Evolutionary conservation across 2,113 vertebrate species (phyloP), one percentile per base, ranked within the genome.

Genomic region (Ictalurus furcatus): DNA sequence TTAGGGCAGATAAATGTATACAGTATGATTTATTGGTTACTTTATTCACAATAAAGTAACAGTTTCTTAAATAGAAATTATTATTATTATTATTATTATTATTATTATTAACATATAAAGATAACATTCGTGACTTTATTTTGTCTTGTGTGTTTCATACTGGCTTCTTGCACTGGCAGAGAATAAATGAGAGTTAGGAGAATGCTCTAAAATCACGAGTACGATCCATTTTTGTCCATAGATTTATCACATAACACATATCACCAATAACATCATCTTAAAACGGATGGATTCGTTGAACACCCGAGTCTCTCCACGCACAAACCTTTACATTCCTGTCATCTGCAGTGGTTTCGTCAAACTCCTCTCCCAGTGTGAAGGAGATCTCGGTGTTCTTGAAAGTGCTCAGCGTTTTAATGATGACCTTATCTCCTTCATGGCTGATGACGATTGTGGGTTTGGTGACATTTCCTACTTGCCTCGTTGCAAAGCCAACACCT

Each of bases 311-410:
- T 81, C 17, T 81, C 28, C 28, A 19, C 40, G 85, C 44, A 91
- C 97, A 95, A 95, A 99, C 98, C 96, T 98, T 98, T 90, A 98
- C 98, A 56, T 97, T 96, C 63, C 98, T 96, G 85, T 99, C 98
- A 82, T 99, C 98, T 16, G 96, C 95, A 0, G 97, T 99, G 85
- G 94, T 96, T 95, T 99, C 98, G 7, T 99, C 98, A 92, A 99
- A 99, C 94, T 99, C 98, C 88, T 99, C 98, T 91, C 98, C 98
- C 52, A 99, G 95, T 37, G 96, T 97, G 95, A 97, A 96, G 63
- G 94, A 95, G 90, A 98, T 95, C 96, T 99, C 98, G 5, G 97
- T 99, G 94, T 99, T 99, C 94, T 96, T 99, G 94, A 99, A 99
- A 85, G 98, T 99, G 94, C 98, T 98, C 84, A 95, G 96, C 16